A percentile compares a stretch with the other conserved stretches of the same genome.
phyloP scores from a whole-genome alignment of 2,888 invertebrate genomes.

The Esperia sulphurella region DNA sequence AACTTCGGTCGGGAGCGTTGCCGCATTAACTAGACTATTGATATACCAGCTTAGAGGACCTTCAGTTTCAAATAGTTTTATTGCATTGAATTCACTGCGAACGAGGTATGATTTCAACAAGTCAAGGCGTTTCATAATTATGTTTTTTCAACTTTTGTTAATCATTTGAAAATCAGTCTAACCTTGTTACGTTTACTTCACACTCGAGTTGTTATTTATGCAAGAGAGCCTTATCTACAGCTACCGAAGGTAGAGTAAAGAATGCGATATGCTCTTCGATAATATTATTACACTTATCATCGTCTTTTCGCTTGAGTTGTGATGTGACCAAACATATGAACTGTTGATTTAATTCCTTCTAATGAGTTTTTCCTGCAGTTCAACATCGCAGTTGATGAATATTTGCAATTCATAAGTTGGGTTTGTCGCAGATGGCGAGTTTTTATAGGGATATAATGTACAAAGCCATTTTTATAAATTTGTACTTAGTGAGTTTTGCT shows the following conservation, averaged over 20 bases:
- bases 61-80: neutral
- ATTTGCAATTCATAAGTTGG: too few relatives aligned
- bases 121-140: neutral
- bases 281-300: neutral
- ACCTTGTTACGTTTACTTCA: conserved; percentile 19
- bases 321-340: too few relatives aligned
- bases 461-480: too few relatives aligned
- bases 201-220: conserved; percentile 20
- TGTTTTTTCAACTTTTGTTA: conserved; percentile 4
- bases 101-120: neutral
- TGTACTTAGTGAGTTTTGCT: too few relatives aligned
- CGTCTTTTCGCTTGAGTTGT: neutral
- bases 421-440: too few relatives aligned
- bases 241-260: conserved; percentile 10
- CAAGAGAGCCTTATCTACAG: conserved; percentile 5
- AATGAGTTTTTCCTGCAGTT: too few relatives aligned
- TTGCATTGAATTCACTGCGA: neutral
- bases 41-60: neutral
- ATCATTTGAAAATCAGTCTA: conserved; percentile 11
- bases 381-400: too few relatives aligned
- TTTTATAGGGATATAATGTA: too few relatives aligned
- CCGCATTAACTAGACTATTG: conserved; percentile 23
- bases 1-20: conserved; percentile 27
- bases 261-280: neutral
- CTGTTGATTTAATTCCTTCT: too few relatives aligned